Conservation (phyloP, 2,113 vertebrate species). For the Lophura nycthemera region DNA sequence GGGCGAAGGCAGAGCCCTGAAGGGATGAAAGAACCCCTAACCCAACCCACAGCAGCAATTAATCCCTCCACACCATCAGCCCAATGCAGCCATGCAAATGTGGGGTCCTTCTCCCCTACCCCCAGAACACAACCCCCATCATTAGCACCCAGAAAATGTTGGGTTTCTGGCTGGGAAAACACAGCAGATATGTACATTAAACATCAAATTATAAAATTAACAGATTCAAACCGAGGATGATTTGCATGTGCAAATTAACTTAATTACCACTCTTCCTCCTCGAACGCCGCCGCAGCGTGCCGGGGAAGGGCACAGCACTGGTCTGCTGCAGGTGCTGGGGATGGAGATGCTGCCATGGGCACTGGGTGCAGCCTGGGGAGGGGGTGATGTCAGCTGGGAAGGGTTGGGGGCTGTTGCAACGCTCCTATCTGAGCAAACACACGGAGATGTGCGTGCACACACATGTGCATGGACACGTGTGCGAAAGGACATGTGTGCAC, state of each 20-base stretch:
- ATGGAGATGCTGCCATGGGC: not conserved
- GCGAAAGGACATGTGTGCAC: not conserved
- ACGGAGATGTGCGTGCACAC: rapidly evolving
- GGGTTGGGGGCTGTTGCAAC: rapidly evolving
- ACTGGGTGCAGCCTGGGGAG: not conserved
- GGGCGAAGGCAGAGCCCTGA: not conserved
- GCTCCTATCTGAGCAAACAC: rapidly evolving
- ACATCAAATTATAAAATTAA: conserved; percentile 76
- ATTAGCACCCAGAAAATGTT: conserved; percentile 57
- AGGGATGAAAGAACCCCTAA: not conserved
- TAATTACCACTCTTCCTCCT: conserved; percentile 68
- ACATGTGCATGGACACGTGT: not conserved
- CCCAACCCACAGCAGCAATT: rapidly evolving
- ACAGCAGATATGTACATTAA: conserved; percentile 68
- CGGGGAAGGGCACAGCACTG: conserved; percentile 16
- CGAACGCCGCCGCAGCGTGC: not conserved
- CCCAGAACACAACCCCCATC: not conserved
- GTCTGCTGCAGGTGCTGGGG: not conserved
- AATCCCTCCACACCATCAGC: not conserved
- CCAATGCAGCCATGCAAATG: rapidly evolving
- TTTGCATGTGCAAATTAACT: conserved; percentile 74
- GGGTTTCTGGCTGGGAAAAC: conserved; percentile 58
- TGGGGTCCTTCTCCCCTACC: not conserved
- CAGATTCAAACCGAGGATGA: conserved; percentile 67
- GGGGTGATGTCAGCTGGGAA: not conserved